phyloP scores from a whole-genome alignment of 2,888 invertebrate species.

The Chymomyza caudatula region DNA sequence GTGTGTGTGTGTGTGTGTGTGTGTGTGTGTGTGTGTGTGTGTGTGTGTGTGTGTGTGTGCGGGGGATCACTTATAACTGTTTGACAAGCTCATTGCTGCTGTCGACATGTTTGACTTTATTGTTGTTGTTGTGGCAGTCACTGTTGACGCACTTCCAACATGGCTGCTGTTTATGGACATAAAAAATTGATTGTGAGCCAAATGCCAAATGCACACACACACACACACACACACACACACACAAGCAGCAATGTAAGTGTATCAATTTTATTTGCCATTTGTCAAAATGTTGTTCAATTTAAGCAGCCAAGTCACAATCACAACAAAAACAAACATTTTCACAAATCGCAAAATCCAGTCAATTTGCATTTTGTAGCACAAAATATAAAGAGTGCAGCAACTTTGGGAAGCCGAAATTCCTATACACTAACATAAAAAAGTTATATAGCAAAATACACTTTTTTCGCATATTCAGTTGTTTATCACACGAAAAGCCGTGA shows the following conservation, averaged over 20 bases:
- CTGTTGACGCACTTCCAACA: not conserved
- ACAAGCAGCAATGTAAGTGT: constrained; percentile 22
- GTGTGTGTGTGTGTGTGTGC: constrained; percentile 7
- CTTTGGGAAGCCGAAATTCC: not conserved
- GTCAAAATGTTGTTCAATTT: constrained; percentile 44
- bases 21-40: not conserved
- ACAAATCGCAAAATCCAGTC: constrained; percentile 57
- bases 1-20: constrained; percentile 7
- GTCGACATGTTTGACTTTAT: constrained; percentile 17
- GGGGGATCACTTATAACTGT: not conserved
- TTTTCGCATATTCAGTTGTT: too few relatives aligned
- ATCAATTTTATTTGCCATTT: constrained; percentile 42
- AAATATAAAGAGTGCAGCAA: constrained; percentile 13
- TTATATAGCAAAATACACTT: too few relatives aligned
- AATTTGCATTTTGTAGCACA: constrained; percentile 54
- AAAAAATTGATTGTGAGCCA: constrained; percentile 4
- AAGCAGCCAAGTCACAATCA: constrained; percentile 31
- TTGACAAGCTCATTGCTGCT: constrained; percentile 2
- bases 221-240: not conserved
- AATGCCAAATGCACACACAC: not conserved
- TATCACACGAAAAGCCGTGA: too few relatives aligned
- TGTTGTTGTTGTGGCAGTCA: constrained; percentile 5
- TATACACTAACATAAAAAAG: not conserved
- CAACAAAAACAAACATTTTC: constrained; percentile 60
- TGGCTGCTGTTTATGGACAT: constrained; percentile 4